Evolutionary conservation across 2,797 vertebrate genomes (phyloP).

Genomic region (Propithecus deckenii): DNA sequence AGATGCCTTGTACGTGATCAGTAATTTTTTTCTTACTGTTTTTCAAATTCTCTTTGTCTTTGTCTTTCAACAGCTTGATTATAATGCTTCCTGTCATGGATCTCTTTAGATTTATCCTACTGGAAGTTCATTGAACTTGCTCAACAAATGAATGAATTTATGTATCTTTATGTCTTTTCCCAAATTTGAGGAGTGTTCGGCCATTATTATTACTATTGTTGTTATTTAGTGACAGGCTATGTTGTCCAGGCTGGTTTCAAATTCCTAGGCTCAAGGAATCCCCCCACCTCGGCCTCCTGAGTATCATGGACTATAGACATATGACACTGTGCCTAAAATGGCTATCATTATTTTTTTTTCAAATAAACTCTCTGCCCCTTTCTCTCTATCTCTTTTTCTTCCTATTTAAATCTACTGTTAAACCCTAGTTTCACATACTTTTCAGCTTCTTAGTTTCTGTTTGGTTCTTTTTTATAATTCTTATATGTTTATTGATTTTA

Average conservation of each 20-base stretch:
- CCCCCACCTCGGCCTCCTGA: too few species aligned
- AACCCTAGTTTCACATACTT: neutral
- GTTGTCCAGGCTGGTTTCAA: too few species aligned
- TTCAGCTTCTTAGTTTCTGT: neutral
- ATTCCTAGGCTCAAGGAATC: too few species aligned
- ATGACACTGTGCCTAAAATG: too few species aligned
- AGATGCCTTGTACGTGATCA: neutral
- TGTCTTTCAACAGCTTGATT: neutral
- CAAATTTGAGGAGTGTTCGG: neutral
- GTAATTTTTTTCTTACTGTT: neutral
- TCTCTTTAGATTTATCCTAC: neutral
- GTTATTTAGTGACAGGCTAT: too few species aligned
- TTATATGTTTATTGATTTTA: neutral
- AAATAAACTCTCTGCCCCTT: neutral
- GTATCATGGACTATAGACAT: too few species aligned
- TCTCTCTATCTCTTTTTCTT: neutral
- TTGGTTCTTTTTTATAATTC: neutral
- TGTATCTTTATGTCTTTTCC: neutral
- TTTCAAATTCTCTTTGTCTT: neutral
- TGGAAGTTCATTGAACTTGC: neutral
- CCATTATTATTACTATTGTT: neutral
- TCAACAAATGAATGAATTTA: neutral
- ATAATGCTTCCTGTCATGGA: neutral
- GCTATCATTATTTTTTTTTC: neutral
- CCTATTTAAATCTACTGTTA: neutral